Evolutionary conservation across 2,888 invertebrate species (phyloP).

Genomic region (Cheilosia vernalis): DNA sequence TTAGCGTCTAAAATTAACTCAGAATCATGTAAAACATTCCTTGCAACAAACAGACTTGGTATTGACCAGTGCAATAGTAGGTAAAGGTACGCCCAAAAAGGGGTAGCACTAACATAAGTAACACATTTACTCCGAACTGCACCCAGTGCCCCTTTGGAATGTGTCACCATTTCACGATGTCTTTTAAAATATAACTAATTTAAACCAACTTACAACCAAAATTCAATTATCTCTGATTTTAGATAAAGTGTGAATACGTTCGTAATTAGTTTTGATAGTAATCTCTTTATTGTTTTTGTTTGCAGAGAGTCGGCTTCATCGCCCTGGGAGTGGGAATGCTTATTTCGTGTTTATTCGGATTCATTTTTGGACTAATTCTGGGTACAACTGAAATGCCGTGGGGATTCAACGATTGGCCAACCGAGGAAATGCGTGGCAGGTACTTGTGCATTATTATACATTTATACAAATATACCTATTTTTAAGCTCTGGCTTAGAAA

Average conservation of each 20-base stretch:
- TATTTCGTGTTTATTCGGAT: constrained; percentile 91
- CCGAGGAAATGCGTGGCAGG: constrained; percentile 91
- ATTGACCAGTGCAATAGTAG: too few relatives aligned
- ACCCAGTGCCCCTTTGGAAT: neutral
- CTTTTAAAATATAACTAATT: neutral
- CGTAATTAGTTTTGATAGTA: neutral
- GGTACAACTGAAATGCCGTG: constrained; percentile 90
- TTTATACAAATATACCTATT: neutral
- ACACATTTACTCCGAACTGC: too few relatives aligned
- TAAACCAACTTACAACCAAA: neutral
- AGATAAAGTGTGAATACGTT: neutral
- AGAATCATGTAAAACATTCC: too few relatives aligned
- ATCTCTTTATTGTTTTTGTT: constrained; percentile 45
- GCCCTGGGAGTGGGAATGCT: constrained; percentile 88
- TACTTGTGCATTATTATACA: constrained; percentile 78
- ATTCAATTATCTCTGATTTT: neutral
- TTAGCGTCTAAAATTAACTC: too few relatives aligned
- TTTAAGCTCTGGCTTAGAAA: neutral
- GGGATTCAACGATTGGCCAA: constrained; percentile 91
- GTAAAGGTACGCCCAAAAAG: too few relatives aligned
- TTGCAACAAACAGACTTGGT: too few relatives aligned
- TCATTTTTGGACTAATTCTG: constrained; percentile 89
- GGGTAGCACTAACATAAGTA: too few relatives aligned
- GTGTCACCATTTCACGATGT: neutral
- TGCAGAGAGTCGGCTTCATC: constrained; percentile 88